phyloP scores from a whole-genome alignment of 2,797 vertebrate genomes.

The Hoplostethus mediterraneus region DNA sequence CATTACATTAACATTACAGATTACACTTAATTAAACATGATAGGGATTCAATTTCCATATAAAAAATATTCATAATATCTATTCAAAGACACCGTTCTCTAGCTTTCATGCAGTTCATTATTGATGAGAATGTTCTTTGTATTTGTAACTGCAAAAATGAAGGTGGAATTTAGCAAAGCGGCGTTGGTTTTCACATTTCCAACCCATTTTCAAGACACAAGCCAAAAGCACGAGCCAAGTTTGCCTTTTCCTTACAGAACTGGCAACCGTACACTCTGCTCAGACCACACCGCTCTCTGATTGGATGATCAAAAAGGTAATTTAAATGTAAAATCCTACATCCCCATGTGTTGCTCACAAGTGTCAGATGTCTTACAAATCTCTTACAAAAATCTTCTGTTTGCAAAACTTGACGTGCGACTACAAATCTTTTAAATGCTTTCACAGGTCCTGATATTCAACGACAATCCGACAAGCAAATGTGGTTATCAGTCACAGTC shows the following conservation, averaged over 20 bases:
- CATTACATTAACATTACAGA: background rate
- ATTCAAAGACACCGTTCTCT: slow-evolving; percentile 38
- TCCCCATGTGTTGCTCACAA: slow-evolving; percentile 13
- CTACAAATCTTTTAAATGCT: background rate
- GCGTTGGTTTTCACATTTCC: slow-evolving; percentile 57
- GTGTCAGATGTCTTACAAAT: slow-evolving; percentile 4
- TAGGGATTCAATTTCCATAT: too few relatives aligned
- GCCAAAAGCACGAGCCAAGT: slow-evolving; percentile 34
- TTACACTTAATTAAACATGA: slow-evolving; percentile 19
- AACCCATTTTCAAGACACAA: slow-evolving; percentile 43
- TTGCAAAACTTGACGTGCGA: too few relatives aligned
- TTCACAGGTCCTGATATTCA: background rate
- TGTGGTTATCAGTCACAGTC: too few relatives aligned
- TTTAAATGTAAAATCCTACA: too few relatives aligned
- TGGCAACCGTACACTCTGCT: slow-evolving; percentile 31
- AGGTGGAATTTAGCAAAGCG: slow-evolving; percentile 53
- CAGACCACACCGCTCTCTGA: slow-evolving; percentile 19
- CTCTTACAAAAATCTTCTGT: slow-evolving; percentile 4
- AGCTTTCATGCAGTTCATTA: slow-evolving; percentile 46
- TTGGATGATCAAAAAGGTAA: slow-evolving; percentile 2
- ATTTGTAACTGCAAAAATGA: slow-evolving; percentile 55
- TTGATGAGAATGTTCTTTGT: background rate
- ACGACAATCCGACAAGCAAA: too few relatives aligned
- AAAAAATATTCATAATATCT: slow-evolving; percentile 42
- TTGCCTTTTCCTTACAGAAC: slow-evolving; percentile 61